Evolutionary conservation across 1,140 invertebrate genomes (phyloP).

Genomic region (Atta texana): DNA sequence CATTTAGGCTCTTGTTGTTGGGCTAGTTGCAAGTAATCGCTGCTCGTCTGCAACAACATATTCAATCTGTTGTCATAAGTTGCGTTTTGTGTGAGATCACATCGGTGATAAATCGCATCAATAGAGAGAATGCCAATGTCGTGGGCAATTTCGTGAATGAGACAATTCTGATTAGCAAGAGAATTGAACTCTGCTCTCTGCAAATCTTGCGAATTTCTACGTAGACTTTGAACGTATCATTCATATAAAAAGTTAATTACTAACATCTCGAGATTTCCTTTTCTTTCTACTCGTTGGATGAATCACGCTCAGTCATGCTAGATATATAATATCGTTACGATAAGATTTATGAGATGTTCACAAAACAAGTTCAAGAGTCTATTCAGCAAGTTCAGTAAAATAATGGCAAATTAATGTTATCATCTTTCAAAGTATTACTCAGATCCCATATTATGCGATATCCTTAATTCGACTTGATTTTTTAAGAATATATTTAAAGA

Average conservation of each 20-base stretch:
- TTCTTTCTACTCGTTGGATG: neutral
- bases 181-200: conserved; percentile 1
- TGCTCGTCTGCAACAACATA: conserved; percentile 90
- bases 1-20: conserved; percentile 95
- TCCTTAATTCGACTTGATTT: neutral
- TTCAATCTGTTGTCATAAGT: neutral
- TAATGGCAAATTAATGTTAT: neutral
- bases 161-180: conserved; percentile 1
- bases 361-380: neutral
- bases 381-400: neutral
- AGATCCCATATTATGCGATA: neutral
- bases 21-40: conserved; percentile 95
- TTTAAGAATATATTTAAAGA: neutral
- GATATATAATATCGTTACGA: neutral
- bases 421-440: neutral
- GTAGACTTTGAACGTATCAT: conserved; percentile 16
- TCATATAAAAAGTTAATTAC: conserved; percentile 1
- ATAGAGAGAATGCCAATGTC: conserved; percentile 8
- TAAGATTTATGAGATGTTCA: conserved; percentile 20
- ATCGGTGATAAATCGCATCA: conserved; percentile 16
- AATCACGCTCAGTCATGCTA: neutral
- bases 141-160: conserved; percentile 3
- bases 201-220: conserved; percentile 17
- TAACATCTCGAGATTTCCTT: conserved; percentile 1
- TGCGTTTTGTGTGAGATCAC: conserved; percentile 16